These are phyloP conservation scores for Taxidea taxus DNA, from an alignment of 2,113 vertebrate genomes.

Conservation along the genomic window DNA sequence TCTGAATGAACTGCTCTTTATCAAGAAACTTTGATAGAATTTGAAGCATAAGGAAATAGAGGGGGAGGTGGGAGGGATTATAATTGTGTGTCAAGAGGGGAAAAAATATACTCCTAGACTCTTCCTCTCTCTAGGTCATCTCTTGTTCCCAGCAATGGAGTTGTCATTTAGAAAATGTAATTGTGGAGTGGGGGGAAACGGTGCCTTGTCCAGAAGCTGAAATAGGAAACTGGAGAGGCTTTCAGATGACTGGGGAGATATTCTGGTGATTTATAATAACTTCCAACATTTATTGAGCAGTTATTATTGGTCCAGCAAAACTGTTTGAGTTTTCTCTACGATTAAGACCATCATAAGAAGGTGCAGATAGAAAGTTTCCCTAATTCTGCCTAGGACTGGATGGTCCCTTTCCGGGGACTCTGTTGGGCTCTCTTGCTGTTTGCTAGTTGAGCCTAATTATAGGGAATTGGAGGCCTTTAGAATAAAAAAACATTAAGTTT, in stretches of 20 bases:
- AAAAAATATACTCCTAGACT: neutral
- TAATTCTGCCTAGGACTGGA: neutral
- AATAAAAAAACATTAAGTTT: neutral
- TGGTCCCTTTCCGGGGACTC: neutral
- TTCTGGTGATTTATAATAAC: neutral
- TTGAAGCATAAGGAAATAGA: neutral
- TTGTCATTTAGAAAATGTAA: constrained; percentile 5
- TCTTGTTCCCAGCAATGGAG: neutral
- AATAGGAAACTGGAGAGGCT: neutral
- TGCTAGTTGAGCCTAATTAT: neutral
- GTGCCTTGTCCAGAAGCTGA: neutral
- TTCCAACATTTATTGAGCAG: neutral
- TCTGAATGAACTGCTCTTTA: neutral
- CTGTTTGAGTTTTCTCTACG: neutral
- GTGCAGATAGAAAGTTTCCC: neutral
- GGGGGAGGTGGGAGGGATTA: neutral
- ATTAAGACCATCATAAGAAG: neutral
- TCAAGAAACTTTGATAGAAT: neutral
- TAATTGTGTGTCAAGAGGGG: neutral
- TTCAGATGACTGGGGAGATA: neutral
- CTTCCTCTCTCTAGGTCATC: neutral
- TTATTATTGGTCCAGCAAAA: neutral
- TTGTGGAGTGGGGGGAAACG: neutral
- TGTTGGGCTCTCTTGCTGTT: neutral
- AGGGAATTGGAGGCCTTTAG: neutral